Evolutionary conservation across 1,140 invertebrate species (phyloP).

Genomic region (Probaryconus sp.): DNA sequence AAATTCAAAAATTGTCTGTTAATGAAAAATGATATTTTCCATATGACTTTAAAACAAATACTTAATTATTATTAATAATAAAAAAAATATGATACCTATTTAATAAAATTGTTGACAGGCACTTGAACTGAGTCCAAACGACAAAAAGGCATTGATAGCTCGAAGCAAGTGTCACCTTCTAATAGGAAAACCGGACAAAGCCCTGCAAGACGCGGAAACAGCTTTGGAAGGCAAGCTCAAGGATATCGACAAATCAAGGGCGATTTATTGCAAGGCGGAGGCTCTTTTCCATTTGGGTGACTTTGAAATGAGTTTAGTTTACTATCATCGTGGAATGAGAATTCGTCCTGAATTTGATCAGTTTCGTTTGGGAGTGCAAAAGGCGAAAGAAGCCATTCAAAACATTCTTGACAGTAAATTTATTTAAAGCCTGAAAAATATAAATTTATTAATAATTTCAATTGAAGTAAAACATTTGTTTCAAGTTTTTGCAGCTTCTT

Average conservation of each 20-base stretch:
- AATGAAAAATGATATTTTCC: background rate
- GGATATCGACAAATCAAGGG: slow-evolving; percentile 88
- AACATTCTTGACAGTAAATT: slow-evolving; percentile 89
- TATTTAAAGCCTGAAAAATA: background rate
- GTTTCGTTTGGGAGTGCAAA: slow-evolving; percentile 94
- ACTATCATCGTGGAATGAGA: slow-evolving; percentile 91
- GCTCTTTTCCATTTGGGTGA: slow-evolving; percentile 93
- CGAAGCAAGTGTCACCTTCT: slow-evolving; percentile 94
- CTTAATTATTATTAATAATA: no score
- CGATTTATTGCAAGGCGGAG: slow-evolving; percentile 95
- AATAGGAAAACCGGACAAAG: slow-evolving; percentile 89
- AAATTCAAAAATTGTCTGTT: no score
- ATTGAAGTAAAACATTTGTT: slow-evolving; percentile 1
- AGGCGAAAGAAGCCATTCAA: slow-evolving; percentile 95
- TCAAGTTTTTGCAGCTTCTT: slow-evolving; percentile 17
- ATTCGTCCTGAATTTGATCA: slow-evolving; percentile 90
- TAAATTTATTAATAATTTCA: no score
- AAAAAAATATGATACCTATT: no score
- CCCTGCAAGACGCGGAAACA: slow-evolving; percentile 90
- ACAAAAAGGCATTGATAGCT: slow-evolving; percentile 91
- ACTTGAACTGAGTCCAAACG: slow-evolving; percentile 89
- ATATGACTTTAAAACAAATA: no score
- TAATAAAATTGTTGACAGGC: slow-evolving; percentile 80
- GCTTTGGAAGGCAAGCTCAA: slow-evolving; percentile 81
- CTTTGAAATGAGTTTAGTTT: slow-evolving; percentile 95